A percentile compares a stretch with the other conserved stretches of the same genome.
Conservation (phyloP, 2,888 invertebrate species). For the Noctua janthina region DNA sequence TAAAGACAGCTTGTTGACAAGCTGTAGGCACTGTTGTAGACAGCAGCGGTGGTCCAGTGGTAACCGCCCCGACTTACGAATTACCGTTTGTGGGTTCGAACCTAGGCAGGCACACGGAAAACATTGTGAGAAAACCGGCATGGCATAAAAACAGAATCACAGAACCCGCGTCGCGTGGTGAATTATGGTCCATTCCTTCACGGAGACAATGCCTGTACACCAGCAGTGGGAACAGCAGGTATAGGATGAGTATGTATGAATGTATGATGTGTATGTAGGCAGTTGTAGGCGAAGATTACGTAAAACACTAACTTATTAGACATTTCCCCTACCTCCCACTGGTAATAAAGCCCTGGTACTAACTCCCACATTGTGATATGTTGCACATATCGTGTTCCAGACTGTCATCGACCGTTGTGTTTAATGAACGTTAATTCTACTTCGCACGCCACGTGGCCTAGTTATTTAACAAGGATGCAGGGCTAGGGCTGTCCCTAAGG, state of each 20-base stretch:
- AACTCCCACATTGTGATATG: constrained; percentile 31
- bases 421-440: constrained; percentile 59
- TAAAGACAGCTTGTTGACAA: constrained; percentile 13
- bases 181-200: no score
- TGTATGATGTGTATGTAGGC: neutral
- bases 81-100: neutral
- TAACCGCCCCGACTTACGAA: neutral
- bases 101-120: neutral
- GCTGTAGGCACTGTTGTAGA: neutral
- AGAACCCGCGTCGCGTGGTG: no score
- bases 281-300: neutral
- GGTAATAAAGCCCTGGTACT: constrained; percentile 18
- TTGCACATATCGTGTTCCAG: constrained; percentile 31
- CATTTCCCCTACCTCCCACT: constrained; percentile 30
- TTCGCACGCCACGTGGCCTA: constrained; percentile 51
- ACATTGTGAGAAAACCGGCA: neutral
- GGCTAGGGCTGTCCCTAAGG: constrained; percentile 48
- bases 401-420: constrained; percentile 49
- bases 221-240: no score
- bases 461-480: constrained; percentile 62
- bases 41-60: neutral
- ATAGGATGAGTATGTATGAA: no score
- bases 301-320: constrained; percentile 4
- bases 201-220: no score
- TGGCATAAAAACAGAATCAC: no score